Conservation (phyloP, 2,797 vertebrate genomes). For the Sebastes diaconus region DNA sequence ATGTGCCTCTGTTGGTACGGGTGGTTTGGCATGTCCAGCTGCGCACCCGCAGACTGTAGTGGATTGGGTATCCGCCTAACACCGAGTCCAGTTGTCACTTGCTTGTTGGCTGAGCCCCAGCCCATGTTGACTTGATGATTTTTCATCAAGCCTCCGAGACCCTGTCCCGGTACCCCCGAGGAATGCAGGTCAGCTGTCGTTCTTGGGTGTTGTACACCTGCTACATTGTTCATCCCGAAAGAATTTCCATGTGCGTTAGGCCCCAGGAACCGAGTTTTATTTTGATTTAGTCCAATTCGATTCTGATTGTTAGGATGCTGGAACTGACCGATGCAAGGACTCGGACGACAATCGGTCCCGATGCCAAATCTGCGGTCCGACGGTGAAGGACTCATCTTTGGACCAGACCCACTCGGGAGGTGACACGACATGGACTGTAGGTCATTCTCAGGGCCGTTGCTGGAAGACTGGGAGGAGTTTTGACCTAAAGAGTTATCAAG, state of each 20-base stretch:
- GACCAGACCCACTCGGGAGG: constrained; percentile 79
- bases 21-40: constrained; percentile 80
- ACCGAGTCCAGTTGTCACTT: constrained; percentile 80
- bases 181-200: constrained; percentile 80
- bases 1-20: constrained; percentile 86
- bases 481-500: constrained; percentile 70
- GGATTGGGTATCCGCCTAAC: constrained; percentile 81
- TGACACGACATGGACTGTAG: constrained; percentile 86
- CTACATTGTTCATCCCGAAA: constrained; percentile 81
- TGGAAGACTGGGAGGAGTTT: constrained; percentile 84
- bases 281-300: constrained; percentile 83
- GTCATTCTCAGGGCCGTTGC: constrained; percentile 84
- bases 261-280: constrained; percentile 83
- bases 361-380: constrained; percentile 85
- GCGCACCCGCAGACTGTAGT: constrained; percentile 83
- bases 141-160: constrained; percentile 82
- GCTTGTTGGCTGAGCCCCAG: constrained; percentile 86
- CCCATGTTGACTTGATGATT: constrained; percentile 69
- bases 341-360: constrained; percentile 81
- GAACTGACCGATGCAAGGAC: constrained; percentile 82
- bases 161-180: constrained; percentile 77
- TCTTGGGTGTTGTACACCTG: constrained; percentile 83
- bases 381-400: constrained; percentile 84
- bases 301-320: constrained; percentile 86
- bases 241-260: constrained; percentile 78